These are phyloP conservation scores for Chrosomus eos DNA, from an alignment of 2,797 vertebrate genomes.

Conservation along the genomic window DNA sequence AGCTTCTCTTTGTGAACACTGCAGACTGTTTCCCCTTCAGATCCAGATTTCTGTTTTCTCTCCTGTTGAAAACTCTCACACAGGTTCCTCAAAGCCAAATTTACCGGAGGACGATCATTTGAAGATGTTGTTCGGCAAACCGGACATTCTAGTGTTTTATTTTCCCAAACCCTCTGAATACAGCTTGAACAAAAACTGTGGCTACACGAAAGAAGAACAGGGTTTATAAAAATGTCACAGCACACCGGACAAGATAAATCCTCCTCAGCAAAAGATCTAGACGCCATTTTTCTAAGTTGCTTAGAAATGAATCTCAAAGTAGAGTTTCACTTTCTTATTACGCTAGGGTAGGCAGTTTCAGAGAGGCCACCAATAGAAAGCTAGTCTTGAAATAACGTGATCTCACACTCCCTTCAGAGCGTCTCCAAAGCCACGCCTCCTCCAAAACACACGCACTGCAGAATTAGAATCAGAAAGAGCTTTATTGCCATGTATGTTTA, in stretches of 20 bases:
- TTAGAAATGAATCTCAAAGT: too few relatives aligned
- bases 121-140: background rate
- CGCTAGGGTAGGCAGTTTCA: too few relatives aligned
- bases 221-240: background rate
- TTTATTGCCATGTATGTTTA: too few relatives aligned
- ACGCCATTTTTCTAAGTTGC: background rate
- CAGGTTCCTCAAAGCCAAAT: background rate
- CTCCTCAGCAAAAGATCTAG: background rate
- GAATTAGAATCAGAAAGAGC: too few relatives aligned
- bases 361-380: too few relatives aligned
- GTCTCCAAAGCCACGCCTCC: too few relatives aligned
- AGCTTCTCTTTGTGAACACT: background rate
- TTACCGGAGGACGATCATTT: background rate
- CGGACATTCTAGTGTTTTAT: background rate
- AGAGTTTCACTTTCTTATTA: background rate
- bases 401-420: too few relatives aligned
- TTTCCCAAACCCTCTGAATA: background rate
- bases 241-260: constrained; percentile 29
- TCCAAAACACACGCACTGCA: too few relatives aligned
- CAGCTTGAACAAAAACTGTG: constrained; percentile 10
- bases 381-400: too few relatives aligned
- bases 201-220: background rate
- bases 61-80: background rate
- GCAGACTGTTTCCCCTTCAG: background rate
- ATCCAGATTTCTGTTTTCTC: background rate